These are phyloP conservation scores for Pentalonia nigronervosa DNA, from an alignment of 1,140 invertebrate genomes.

Conservation along the genomic window DNA sequence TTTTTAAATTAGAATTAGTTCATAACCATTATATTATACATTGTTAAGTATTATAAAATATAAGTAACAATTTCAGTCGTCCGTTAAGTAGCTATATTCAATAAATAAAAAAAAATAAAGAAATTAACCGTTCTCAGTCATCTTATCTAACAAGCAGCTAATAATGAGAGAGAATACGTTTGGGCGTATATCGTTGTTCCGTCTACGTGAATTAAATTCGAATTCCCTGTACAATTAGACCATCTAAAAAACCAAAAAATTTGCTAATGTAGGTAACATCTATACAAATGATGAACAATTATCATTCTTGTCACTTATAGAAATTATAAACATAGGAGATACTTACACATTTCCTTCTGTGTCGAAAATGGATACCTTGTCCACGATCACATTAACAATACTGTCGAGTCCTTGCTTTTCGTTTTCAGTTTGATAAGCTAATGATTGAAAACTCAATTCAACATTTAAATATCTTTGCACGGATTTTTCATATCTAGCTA, in stretches of 20 bases:
- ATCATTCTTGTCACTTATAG: not conserved
- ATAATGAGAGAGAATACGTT: slow-evolving; percentile 36
- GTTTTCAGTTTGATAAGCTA: slow-evolving; percentile 39
- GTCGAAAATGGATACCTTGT: slow-evolving; percentile 20
- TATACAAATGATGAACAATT: too few relatives aligned
- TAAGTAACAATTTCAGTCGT: slow-evolving; percentile 33
- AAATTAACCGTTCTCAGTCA: not conserved
- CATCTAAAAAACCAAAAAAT: slow-evolving; percentile 12
- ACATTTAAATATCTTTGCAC: not conserved
- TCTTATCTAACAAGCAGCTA: slow-evolving; percentile 7
- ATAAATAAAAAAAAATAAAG: not conserved
- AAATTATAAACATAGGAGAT: not conserved
- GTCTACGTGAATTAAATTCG: not conserved
- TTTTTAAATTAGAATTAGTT: slow-evolving; percentile 9
- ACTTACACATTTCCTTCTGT: slow-evolving; percentile 44
- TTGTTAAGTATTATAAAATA: slow-evolving; percentile 10
- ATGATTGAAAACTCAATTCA: slow-evolving; percentile 44
- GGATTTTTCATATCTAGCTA: not conserved
- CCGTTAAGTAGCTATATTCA: not conserved
- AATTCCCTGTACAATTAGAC: slow-evolving; percentile 41
- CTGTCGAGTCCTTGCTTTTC: not conserved
- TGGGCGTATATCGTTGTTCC: slow-evolving; percentile 50
- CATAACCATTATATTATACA: not conserved
- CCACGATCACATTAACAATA: not conserved
- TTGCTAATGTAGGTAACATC: not conserved